Evolutionary conservation across 2,888 invertebrate genomes (phyloP).

Genomic region (Elgonia sp.): DNA sequence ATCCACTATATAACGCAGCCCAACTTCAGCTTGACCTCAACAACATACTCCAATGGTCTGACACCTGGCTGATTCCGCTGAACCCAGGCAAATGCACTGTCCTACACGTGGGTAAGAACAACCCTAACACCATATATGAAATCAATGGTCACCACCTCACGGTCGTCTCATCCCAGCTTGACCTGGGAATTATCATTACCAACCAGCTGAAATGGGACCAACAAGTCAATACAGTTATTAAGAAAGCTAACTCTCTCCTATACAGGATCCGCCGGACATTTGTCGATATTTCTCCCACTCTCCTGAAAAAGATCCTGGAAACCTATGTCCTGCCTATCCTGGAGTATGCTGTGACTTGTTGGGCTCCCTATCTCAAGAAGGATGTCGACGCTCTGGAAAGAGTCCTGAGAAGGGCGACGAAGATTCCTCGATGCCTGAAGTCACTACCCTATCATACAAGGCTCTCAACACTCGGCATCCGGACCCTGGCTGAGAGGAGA

Average conservation of each 20-base stretch:
- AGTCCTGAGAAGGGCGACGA: not conserved
- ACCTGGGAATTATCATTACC: not conserved
- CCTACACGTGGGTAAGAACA: not conserved
- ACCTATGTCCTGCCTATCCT: not conserved
- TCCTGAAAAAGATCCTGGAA: not conserved
- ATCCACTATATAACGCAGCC: not conserved
- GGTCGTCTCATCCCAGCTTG: not conserved
- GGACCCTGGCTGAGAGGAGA: not conserved
- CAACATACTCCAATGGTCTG: not conserved
- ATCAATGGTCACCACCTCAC: not conserved
- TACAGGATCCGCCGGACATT: not conserved
- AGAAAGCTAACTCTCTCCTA: not conserved
- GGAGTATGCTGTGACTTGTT: not conserved
- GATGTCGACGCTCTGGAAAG: not conserved
- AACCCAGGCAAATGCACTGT: not conserved
- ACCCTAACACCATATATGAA: not conserved
- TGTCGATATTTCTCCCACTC: not conserved
- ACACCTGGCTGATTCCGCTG: not conserved
- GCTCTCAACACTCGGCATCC: not conserved
- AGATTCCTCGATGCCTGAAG: not conserved
- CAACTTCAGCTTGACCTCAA: not conserved
- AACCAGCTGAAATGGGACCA: slow-evolving; percentile 12
- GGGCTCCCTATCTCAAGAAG: not conserved
- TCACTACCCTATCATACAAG: not conserved
- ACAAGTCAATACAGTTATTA: not conserved